A percentile compares a stretch with the other conserved stretches of the same genome.
phyloP scores from a whole-genome alignment of 30 jellyfish, hydroid and myxozoan species.

The Sanderia malayensis region DNA sequence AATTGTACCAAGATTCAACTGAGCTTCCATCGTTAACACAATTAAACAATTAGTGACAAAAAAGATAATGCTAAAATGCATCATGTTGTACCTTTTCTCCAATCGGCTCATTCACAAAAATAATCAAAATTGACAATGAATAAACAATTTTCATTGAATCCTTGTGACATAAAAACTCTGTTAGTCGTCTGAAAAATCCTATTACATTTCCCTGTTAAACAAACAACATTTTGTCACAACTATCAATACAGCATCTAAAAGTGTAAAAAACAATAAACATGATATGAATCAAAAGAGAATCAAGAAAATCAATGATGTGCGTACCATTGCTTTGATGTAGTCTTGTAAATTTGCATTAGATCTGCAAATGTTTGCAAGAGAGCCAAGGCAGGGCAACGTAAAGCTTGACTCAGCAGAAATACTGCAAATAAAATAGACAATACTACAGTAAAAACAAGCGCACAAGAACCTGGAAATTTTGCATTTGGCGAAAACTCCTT shows the following conservation, averaged over 20 bases:
- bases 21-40: too few species aligned
- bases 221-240: neutral
- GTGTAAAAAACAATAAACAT: too few species aligned
- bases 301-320: too few species aligned
- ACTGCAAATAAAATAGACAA: slow-evolving; percentile 11
- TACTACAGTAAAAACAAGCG: too few species aligned
- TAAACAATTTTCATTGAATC: slow-evolving; percentile 50
- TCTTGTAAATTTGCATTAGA: slow-evolving; percentile 48
- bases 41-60: too few species aligned
- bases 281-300: too few species aligned
- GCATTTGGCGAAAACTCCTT: too few species aligned
- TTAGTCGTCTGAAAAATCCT: slow-evolving; percentile 35
- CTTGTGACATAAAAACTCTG: slow-evolving; percentile 35
- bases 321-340: slow-evolving; percentile 65
- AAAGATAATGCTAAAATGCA: neutral
- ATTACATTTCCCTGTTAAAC: slow-evolving; percentile 31
- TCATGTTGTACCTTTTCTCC: slow-evolving; percentile 69
- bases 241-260: neutral
- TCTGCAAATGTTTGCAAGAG: slow-evolving; percentile 76
- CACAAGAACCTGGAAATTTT: too few species aligned
- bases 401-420: slow-evolving; percentile 34
- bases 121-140: slow-evolving; percentile 25
- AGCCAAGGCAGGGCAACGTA: slow-evolving; percentile 57
- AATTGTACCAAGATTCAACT: too few species aligned
- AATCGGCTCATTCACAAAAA: slow-evolving; percentile 65